These are phyloP conservation scores for Melospiza melodia DNA, from an alignment of 2,113 vertebrate genomes.

Conservation along the genomic window DNA sequence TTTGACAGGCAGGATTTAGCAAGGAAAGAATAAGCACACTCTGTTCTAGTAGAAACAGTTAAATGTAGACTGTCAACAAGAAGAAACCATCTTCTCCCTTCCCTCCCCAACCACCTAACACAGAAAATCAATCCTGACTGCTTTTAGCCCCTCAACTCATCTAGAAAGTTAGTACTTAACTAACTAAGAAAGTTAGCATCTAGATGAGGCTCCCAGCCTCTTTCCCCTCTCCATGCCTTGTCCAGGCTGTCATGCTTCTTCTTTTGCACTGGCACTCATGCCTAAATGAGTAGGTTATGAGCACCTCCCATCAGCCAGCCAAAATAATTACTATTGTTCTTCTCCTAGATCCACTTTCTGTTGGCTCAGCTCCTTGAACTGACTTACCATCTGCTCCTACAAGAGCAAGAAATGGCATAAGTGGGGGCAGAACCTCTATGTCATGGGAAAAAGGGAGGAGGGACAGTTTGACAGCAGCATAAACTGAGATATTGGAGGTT, in stretches of 20 bases:
- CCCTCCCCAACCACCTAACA: background rate
- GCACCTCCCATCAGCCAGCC: background rate
- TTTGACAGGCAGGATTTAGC: background rate
- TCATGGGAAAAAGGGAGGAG: background rate
- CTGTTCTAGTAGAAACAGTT: background rate
- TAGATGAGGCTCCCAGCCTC: background rate
- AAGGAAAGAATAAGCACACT: background rate
- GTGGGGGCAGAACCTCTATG: background rate
- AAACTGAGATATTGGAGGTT: background rate
- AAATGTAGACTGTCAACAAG: background rate
- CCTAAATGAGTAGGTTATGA: background rate
- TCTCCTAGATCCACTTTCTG: background rate
- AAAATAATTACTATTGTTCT: constrained; percentile 18
- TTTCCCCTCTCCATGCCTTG: background rate
- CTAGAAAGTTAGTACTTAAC: background rate
- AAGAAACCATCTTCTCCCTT: background rate
- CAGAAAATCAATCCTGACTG: background rate
- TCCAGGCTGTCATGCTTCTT: background rate
- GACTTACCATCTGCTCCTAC: constrained; percentile 2
- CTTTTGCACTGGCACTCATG: background rate
- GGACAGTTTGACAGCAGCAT: fast-evolving
- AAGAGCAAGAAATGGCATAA: background rate
- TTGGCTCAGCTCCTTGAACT: background rate
- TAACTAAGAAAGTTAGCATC: background rate
- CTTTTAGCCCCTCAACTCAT: background rate